phyloP scores from a whole-genome alignment of 2,797 vertebrate genomes.

The Antrozous pallidus region DNA sequence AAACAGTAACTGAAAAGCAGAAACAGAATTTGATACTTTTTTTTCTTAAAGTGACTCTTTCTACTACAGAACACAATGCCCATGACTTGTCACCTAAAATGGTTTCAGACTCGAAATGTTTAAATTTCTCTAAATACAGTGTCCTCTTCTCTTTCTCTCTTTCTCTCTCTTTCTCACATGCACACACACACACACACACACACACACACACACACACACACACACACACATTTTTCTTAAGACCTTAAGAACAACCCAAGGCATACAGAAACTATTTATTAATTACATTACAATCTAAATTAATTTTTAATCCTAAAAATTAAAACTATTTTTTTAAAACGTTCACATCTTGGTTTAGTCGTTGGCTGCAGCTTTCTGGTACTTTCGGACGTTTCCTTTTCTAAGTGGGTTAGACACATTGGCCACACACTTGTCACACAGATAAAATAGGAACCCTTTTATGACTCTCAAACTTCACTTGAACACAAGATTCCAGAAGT shows the following conservation, averaged over 20 bases:
- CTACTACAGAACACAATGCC: conserved; percentile 3
- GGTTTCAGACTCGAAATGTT: conserved; percentile 17
- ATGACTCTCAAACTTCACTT: neutral
- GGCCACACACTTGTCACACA: neutral
- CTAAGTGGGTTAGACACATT: neutral
- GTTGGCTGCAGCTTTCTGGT: neutral
- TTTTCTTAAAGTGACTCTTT: conserved; percentile 60
- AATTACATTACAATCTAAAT: neutral
- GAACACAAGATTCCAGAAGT: conserved; percentile 34
- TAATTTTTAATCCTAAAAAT: neutral
- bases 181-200: too few species aligned
- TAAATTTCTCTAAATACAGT: neutral
- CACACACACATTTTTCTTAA: neutral
- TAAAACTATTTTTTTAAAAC: conserved; percentile 23
- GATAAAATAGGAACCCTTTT: neutral
- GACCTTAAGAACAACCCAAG: conserved; percentile 17
- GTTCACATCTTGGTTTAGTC: neutral
- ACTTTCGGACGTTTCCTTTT: neutral
- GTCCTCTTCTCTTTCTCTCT: neutral
- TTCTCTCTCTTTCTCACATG: neutral
- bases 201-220: neutral
- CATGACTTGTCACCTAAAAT: conserved; percentile 40
- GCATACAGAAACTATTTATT: neutral
- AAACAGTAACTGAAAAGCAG: conserved; percentile 59
- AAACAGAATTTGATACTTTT: conserved; percentile 60